A percentile compares a stretch with the other conserved stretches of the same genome.
Conservation (phyloP, 2,113 vertebrate genomes). For the Collichthys lucidus region DNA sequence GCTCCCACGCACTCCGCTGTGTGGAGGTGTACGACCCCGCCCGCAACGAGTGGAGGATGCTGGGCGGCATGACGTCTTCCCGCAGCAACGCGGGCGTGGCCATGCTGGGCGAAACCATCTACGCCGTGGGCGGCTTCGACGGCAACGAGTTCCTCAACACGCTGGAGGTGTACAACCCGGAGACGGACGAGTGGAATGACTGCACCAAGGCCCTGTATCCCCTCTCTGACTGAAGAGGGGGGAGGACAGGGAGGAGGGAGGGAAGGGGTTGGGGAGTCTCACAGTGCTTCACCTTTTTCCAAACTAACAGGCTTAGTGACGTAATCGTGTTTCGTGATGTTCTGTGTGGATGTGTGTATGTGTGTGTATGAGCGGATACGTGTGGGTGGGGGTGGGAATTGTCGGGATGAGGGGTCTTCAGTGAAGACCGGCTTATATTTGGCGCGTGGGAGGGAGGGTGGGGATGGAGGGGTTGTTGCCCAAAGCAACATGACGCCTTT, state of each 20-base stretch:
- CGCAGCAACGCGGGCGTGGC: conserved; percentile 95
- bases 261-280: conserved; percentile 43
- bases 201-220: conserved; percentile 84
- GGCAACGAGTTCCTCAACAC: conserved; percentile 98
- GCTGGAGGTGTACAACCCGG: conserved; percentile 90
- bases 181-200: conserved; percentile 93
- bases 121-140: conserved; percentile 95
- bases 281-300: conserved; percentile 73
- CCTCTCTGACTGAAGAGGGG: conserved; percentile 70
- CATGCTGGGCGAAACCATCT: conserved; percentile 88
- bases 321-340: too few relatives aligned
- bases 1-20: conserved; percentile 92
- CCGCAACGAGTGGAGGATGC: conserved; percentile 95
- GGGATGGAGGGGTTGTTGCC: too few relatives aligned
- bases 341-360: too few relatives aligned
- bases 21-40: conserved; percentile 95
- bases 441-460: too few relatives aligned
- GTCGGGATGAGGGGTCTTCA: too few relatives aligned
- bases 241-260: background rate
- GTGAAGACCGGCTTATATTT: too few relatives aligned
- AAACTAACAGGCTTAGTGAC: too few relatives aligned
- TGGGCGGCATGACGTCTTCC: conserved; percentile 93
- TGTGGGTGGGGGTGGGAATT: too few relatives aligned
- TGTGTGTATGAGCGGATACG: too few relatives aligned
- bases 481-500: too few relatives aligned